Evolutionary conservation across 1,140 invertebrate genomes (phyloP), one percentile per base, ranked within the genome.

Genomic region (Diuraphis noxia): DNA sequence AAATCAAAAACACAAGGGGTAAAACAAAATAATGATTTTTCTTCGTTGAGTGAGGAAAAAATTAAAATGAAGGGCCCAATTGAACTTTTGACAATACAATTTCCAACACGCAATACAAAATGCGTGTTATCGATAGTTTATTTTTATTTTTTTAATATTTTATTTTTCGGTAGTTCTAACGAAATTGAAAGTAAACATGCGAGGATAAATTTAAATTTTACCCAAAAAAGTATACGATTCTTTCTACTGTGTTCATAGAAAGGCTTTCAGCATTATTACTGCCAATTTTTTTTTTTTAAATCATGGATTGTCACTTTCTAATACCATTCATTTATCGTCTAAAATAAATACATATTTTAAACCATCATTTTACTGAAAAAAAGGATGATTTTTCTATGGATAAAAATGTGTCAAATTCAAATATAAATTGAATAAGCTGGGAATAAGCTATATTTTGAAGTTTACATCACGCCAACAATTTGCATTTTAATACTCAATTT

Each of bases 21-120:
- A 87, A 87, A 87, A 87, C 49, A 56, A 30, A 63, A 88, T 88
- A 88, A 88, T 38, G 86, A 88, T 90, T 90, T 90, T 77, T 41
- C 40, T 23, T 90, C 77, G n/a, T 46, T 38, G 63, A n/a, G 41
- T 43, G 63, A 63, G n/a, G 40, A 79, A 89, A 89, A 91, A 91
- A 91, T 91, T 21, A 91, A 81, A 79, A 82, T 79, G 77, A 52
- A 41, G 63, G 63, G n/a, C 41, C 63, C 72, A 79, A 91, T 91
- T 91, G 89, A 91, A 91, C 72, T 82, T 81, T 91, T 46, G 89
- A 91, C 89, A 91, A 91, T 81, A 82, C 41, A 30, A 91, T 91
- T 91, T 91, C 72, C 77, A 91, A 79, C 89, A 82, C 72, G 77
- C 89, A 40, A 91, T 40, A 49, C 43, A 40, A 34, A 46, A 46